Percentiles rank a stretch among this genome's conserved stretches.
Evolutionary conservation across 2,888 invertebrate species (phyloP).

Genomic region (Eulithis testata): DNA sequence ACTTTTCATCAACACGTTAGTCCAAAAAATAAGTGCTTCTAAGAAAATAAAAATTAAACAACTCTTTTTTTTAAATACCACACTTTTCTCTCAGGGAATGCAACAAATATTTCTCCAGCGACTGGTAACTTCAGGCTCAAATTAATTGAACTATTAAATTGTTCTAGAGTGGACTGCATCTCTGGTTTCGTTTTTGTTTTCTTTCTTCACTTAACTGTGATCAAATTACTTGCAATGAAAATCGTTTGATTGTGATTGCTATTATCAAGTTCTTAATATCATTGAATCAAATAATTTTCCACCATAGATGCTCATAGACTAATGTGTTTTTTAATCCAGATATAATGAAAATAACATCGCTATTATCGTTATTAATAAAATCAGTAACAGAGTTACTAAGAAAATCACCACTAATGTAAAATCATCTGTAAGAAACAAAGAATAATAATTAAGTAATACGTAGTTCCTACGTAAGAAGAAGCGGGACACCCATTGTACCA

Average conservation of each 20-base stretch:
- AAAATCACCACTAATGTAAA: not conserved
- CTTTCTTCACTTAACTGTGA: constrained; percentile 38
- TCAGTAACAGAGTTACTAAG: not conserved
- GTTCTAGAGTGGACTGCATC: constrained; percentile 46
- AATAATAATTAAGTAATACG: not conserved
- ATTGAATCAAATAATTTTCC: not conserved
- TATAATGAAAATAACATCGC: not conserved
- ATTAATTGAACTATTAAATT: constrained; percentile 52
- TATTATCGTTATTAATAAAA: not conserved
- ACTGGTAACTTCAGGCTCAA: constrained; percentile 21
- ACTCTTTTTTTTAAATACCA: no score
- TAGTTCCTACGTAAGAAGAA: no score
- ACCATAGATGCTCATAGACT: no score
- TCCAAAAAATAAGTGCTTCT: not conserved
- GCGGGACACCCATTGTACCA: no score
- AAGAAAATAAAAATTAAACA: no score
- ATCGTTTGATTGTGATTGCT: not conserved
- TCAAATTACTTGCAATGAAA: constrained; percentile 13
- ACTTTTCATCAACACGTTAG: not conserved
- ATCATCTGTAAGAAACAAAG: not conserved
- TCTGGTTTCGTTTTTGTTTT: constrained; percentile 47
- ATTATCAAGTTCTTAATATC: not conserved
- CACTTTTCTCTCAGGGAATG: not conserved
- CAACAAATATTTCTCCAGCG: constrained; percentile 11
- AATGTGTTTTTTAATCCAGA: not conserved